Base-by-base conservation (phyloP, 2,113 vertebrate species). In the Coregonus clupeaformis region DNA sequence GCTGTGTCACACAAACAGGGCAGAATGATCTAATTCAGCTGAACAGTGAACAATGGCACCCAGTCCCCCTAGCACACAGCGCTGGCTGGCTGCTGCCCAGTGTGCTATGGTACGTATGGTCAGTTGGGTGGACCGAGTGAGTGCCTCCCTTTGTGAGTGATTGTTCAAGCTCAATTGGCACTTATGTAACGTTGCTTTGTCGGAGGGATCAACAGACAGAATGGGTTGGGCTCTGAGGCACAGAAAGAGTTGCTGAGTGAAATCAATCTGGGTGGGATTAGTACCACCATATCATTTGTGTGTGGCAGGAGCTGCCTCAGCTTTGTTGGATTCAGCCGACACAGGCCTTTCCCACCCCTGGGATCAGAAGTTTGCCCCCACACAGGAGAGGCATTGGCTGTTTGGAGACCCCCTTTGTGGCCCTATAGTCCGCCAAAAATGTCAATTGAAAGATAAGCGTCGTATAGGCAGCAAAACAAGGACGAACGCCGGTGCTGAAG, bases 111-210 rank as follows among this genome's bases (percentile, higher is more conserved):
- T 7, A 60, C 3, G 57, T 6, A 22, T 7, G 57, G 5, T 7
- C 20, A 22, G 57, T 7, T 5, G 16, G 18, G 64, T 24, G 63
- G 25, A 2, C 18, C 1, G 27, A 84, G 87, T 83, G 86, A 86
- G 82, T 85, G 84, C 79, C 82, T 84, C 68, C 71, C 75, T 70
- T 90, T 91, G 88, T 90, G 75, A 84, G 71, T 75, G 59, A 90
- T 89, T 88, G 85, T 91, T 91, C 81, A 84, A 85, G 87, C 82
- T 90, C 89, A 89, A 83, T 89, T 89, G 86, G 71, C 79, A 85
- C 82, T 84, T 86, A 80, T 83, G 83, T 85, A 86, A 82, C 72
- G 72, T 63, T 0, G 84, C 84, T 91, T 92, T 93, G 89, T 92
- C 65, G 11, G 69, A 14, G 78, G 81, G 87, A 92, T 91, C 86